Conservation (phyloP, 2,113 vertebrate genomes). For the Cephalopterus ornatus region DNA sequence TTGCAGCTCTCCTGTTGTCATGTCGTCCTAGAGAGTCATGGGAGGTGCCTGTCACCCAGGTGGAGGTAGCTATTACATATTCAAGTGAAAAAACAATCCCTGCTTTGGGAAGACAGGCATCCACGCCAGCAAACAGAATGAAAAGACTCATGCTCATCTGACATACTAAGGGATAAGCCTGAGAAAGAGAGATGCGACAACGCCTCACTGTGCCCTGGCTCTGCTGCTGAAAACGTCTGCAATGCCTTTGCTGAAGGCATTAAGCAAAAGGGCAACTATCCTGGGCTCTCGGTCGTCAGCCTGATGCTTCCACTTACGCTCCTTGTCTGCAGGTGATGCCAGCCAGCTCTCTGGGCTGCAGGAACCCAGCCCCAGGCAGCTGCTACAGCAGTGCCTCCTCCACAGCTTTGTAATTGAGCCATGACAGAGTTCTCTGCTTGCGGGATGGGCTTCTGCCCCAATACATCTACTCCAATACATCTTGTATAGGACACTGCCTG, state of each 20-base stretch:
- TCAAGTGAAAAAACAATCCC: constrained; percentile 19
- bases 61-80: constrained; percentile 69
- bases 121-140: neutral
- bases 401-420: neutral
- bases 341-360: neutral
- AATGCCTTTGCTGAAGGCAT: neutral
- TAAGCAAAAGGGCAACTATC: neutral
- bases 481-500: neutral
- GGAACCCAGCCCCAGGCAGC: accelerated
- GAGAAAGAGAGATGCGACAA: accelerated
- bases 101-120: neutral
- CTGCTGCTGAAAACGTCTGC: neutral
- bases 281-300: neutral
- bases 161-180: neutral
- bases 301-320: neutral
- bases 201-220: accelerated
- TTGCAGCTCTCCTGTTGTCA: constrained; percentile 74
- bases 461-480: neutral
- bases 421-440: neutral
- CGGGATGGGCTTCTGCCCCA: neutral
- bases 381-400: neutral
- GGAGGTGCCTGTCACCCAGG: constrained; percentile 79
- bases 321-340: neutral
- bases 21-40: constrained; percentile 70
- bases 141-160: neutral